phyloP scores from a whole-genome alignment of 2,888 invertebrate genomes.

The Erebia aethiops region DNA sequence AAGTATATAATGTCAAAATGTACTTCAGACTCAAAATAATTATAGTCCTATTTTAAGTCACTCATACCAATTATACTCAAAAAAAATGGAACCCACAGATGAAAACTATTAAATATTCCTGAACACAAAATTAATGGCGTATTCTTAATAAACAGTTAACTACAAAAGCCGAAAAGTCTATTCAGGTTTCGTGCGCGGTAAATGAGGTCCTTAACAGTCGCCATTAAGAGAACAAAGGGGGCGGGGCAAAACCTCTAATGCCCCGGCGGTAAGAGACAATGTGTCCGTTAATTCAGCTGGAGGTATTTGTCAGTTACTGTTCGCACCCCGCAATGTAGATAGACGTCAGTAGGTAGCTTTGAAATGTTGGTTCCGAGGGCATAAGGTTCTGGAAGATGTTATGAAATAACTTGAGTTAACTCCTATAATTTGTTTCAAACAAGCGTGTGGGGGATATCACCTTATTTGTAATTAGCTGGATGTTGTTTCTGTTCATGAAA shows the following conservation, averaged over 20 bases:
- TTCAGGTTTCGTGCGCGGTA: conserved; percentile 48
- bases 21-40: too few relatives aligned
- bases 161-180: conserved; percentile 44
- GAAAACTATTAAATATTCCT: neutral
- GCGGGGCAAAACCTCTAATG: conserved; percentile 55
- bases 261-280: conserved; percentile 49
- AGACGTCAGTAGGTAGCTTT: conserved; percentile 5
- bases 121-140: conserved; percentile 28
- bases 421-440: neutral
- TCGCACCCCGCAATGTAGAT: conserved; percentile 16
- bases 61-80: neutral
- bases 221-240: conserved; percentile 64
- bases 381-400: neutral
- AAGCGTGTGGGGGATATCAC: neutral
- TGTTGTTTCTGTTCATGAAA: neutral
- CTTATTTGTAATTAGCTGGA: too few relatives aligned
- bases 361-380: neutral
- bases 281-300: conserved; percentile 49
- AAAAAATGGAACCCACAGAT: neutral
- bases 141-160: conserved; percentile 36
- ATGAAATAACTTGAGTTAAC: neutral
- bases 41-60: too few relatives aligned
- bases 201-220: conserved; percentile 58
- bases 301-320: conserved; percentile 38
- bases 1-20: too few relatives aligned